Evolutionary conservation across 1,140 invertebrate species (phyloP), one percentile per base, ranked within the genome.

Genomic region (Galleria mellonella): DNA sequence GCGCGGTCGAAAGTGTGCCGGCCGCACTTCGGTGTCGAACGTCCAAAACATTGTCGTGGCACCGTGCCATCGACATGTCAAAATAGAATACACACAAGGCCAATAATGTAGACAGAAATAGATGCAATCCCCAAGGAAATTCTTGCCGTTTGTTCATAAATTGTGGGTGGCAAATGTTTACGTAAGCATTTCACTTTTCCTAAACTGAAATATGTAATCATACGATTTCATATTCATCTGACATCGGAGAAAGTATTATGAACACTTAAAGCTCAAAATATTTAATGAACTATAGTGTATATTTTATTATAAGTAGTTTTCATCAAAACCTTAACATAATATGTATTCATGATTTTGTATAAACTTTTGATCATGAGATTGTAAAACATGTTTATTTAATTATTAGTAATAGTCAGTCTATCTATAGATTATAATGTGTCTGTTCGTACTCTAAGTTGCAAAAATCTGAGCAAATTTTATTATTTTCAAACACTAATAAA

Each of bases 31-130:
- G 50, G 51, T 48, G 42, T 51, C 41, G 46, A 38, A 46, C 51
- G 53, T 41, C 49, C 66, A 74, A 76, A 79, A 81, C 64, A 81
- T 67, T 72, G 62, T 62, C 55, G 66, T 83, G 78, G 81, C 77
- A 82, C 45, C 44, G 53, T 77, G 82, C 76, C 72, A 82, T 48
- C 51, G 32, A 43, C 40, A 36, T 43, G 53, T 71, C 63, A 45
- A 72, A 82, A 81, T 75, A 77, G 69, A 73, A 46, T 38, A 47
- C 15, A 46, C 54, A 51, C 77, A 82, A 83, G 82, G 82, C 70
- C 73, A 76, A 71, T 72, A 70, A 74, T 70, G 63, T 71, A 65
- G 66, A 60, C 63, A 54, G 72, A 77, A 79, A 79, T 76, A 79
- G 71, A 68, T 59, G 64, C 55, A 69, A 69, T 60, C 38, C 52